phyloP scores from a whole-genome alignment of 2,888 invertebrate genomes.

The Zygothrica quintamaculata region DNA sequence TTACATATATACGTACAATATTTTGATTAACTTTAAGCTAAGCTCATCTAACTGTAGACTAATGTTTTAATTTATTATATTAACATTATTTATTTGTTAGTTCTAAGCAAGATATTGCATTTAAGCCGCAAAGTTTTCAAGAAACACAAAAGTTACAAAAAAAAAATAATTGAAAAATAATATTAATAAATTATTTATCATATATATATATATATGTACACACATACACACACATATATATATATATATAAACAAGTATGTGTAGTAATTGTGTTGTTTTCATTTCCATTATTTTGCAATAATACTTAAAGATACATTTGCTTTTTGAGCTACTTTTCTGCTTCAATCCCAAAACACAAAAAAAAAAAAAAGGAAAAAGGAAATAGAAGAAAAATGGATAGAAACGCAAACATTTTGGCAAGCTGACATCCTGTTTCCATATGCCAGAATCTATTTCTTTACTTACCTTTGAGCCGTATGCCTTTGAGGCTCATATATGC shows the following conservation, averaged over 20 bases:
- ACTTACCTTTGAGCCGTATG: conserved; percentile 15
- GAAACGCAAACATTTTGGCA: conserved; percentile 9
- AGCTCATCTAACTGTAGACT: conserved; percentile 68
- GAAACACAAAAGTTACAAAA: conserved; percentile 67
- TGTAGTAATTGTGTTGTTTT: too few relatives aligned
- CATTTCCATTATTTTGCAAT: too few relatives aligned
- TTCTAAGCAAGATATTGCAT: conserved; percentile 57
- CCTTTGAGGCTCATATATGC: conserved; percentile 20
- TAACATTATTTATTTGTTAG: conserved; percentile 70
- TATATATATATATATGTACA: conserved; percentile 25
- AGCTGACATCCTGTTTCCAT: conserved; percentile 18
- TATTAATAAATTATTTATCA: conserved; percentile 28
- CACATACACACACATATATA: conserved; percentile 30
- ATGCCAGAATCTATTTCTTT: conserved; percentile 24
- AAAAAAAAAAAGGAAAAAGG: too few relatives aligned
- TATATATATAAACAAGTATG: conserved; percentile 28
- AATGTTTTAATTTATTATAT: conserved; percentile 70
- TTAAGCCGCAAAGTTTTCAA: conserved; percentile 77
- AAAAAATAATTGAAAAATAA: conserved; percentile 42
- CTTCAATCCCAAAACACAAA: too few relatives aligned
- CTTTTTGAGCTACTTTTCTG: too few relatives aligned
- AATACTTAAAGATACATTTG: too few relatives aligned
- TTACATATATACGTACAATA: conserved; percentile 10
- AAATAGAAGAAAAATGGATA: too few relatives aligned
- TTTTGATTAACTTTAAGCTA: conserved; percentile 57